These are phyloP conservation scores for Trilocha varians DNA, from an alignment of 2,888 invertebrate species.

Conservation along the genomic window DNA sequence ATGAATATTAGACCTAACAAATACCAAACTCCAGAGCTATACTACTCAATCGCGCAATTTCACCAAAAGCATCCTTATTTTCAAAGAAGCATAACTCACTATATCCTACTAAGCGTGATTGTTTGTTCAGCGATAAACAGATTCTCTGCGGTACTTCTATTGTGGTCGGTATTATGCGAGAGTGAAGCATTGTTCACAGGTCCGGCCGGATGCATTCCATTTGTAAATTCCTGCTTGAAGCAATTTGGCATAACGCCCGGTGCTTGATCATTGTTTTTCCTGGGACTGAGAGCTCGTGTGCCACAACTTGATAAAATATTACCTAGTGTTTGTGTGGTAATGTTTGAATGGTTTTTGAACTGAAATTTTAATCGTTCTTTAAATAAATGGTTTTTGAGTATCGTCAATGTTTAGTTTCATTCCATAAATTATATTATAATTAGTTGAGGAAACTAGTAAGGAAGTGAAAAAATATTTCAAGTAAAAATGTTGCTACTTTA, in stretches of 20 bases:
- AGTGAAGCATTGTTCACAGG: conserved; percentile 29
- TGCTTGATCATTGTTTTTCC: conserved; percentile 28
- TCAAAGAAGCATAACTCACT: no score
- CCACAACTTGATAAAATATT: conserved; percentile 23
- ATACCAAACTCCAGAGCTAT: no score
- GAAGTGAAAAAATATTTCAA: no score
- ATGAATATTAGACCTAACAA: no score
- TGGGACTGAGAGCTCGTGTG: conserved; percentile 23
- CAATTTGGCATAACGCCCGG: conserved; percentile 50
- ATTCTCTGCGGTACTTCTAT: conserved; percentile 12
- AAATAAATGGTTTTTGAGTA: no score
- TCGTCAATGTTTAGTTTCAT: no score
- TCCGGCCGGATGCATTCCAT: conserved; percentile 27
- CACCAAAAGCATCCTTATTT: no score
- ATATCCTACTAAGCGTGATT: no score
- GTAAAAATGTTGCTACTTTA: no score
- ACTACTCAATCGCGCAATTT: no score
- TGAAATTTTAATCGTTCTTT: background rate
- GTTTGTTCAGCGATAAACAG: background rate
- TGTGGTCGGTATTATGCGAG: conserved; percentile 27
- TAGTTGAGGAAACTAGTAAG: no score
- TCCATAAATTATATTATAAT: no score
- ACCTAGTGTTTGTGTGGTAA: conserved; percentile 4
- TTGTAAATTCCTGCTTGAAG: conserved; percentile 39
- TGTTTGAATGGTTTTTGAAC: background rate